Percentiles rank a stretch among this genome's conserved stretches.
Evolutionary conservation across 2,888 invertebrate genomes (phyloP).

Genomic region (Seira sanloemensis): DNA sequence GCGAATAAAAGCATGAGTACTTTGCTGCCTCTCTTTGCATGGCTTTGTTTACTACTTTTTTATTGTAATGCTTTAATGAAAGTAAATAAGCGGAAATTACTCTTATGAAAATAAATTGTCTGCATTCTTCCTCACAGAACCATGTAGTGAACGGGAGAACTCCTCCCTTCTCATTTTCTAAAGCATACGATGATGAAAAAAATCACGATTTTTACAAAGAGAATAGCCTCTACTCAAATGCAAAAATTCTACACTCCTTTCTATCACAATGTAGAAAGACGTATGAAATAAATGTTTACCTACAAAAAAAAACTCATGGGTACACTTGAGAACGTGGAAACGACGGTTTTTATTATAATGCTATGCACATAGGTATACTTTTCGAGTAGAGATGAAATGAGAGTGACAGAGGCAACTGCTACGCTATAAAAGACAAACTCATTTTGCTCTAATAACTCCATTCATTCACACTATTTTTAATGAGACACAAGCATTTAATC

Average conservation of each 20-base stretch:
- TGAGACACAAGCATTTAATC: slow-evolving; percentile 10
- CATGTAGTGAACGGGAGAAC: neutral
- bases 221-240: neutral
- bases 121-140: neutral
- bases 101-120: slow-evolving; percentile 25
- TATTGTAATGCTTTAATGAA: slow-evolving; percentile 45
- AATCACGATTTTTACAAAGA: neutral
- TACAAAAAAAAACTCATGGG: neutral
- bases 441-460: slow-evolving; percentile 13
- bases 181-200: neutral
- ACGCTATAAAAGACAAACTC: neutral
- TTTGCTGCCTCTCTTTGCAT: neutral
- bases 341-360: neutral
- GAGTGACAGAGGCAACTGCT: neutral
- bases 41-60: slow-evolving; percentile 14
- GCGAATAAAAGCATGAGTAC: neutral
- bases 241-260: neutral
- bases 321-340: neutral
- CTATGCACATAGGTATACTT: too few relatives aligned
- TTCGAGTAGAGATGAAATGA: neutral
- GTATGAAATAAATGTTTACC: neutral
- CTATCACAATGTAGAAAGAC: neutral
- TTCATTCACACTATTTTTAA: neutral
- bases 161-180: neutral
- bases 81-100: slow-evolving; percentile 57